Conservation (phyloP, 2,113 vertebrate genomes). For the Progne subis region DNA sequence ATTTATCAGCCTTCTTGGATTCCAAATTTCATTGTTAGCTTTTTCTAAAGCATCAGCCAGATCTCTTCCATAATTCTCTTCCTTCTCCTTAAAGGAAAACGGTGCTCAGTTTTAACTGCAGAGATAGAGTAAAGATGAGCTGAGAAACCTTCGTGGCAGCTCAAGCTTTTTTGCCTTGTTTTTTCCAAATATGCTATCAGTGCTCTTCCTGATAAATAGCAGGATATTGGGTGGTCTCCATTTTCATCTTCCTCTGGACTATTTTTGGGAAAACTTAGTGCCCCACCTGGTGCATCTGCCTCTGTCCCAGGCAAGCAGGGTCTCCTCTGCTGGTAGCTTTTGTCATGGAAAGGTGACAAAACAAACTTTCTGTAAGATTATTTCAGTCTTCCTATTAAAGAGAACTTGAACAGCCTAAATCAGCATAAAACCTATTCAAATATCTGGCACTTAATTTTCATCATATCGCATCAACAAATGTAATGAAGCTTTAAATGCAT, state of each 20-base stretch:
- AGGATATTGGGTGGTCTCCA: not conserved
- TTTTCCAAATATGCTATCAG: not conserved
- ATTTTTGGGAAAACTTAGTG: not conserved
- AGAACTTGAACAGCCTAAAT: not conserved
- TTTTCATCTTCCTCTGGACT: not conserved
- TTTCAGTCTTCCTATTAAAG: not conserved
- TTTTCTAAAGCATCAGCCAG: not conserved
- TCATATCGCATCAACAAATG: not conserved
- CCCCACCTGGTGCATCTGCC: not conserved
- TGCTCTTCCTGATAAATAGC: not conserved
- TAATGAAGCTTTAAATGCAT: not conserved
- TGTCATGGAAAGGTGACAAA: not conserved
- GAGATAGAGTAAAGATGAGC: not conserved
- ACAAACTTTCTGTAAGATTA: not conserved
- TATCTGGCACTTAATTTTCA: not conserved
- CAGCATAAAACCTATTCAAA: not conserved
- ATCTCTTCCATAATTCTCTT: not conserved
- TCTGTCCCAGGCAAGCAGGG: not conserved
- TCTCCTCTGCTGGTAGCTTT: not conserved
- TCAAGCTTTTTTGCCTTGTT: not conserved
- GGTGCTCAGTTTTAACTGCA: not conserved
- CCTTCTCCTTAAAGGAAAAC: not conserved
- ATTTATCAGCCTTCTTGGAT: not conserved
- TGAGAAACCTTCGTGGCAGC: not conserved
- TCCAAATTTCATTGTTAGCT: not conserved